Conservation (phyloP, 2,113 vertebrate species). For the Phalacrocorax carbo region DNA sequence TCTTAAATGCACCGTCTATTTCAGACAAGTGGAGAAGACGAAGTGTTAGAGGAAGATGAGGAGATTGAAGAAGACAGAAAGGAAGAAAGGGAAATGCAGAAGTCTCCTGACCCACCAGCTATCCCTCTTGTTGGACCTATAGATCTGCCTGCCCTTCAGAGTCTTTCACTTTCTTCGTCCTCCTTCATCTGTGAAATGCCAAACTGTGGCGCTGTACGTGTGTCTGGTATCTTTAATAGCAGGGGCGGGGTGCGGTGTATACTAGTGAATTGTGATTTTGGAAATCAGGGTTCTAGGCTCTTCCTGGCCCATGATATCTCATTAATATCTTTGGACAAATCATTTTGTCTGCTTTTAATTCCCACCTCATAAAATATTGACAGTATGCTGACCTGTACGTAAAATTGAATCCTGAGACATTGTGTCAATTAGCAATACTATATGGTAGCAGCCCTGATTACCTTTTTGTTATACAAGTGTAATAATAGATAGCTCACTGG, state of each 20-base stretch:
- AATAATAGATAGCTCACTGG: neutral
- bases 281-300: neutral
- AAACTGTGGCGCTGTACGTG: conserved; percentile 81
- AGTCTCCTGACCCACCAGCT: conserved; percentile 73
- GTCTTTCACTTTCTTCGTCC: conserved; percentile 62
- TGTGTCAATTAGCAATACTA: neutral
- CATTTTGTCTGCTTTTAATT: neutral
- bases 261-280: neutral
- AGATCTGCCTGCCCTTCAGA: conserved; percentile 69
- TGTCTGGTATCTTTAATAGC: neutral
- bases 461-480: neutral
- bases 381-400: neutral
- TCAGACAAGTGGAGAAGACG: conserved; percentile 80
- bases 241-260: neutral
- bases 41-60: conserved; percentile 77
- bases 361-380: neutral
- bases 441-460: neutral
- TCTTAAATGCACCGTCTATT: neutral
- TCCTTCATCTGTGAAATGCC: conserved; percentile 83
- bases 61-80: conserved; percentile 76
- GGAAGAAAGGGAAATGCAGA: conserved; percentile 72
- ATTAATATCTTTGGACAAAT: neutral
- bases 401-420: neutral
- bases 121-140: conserved; percentile 59
- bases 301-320: neutral